Evolutionary conservation across 2,113 vertebrate species (phyloP), one percentile per base, ranked within the genome.

Genomic region (Dicerorhinus sumatrensis): DNA sequence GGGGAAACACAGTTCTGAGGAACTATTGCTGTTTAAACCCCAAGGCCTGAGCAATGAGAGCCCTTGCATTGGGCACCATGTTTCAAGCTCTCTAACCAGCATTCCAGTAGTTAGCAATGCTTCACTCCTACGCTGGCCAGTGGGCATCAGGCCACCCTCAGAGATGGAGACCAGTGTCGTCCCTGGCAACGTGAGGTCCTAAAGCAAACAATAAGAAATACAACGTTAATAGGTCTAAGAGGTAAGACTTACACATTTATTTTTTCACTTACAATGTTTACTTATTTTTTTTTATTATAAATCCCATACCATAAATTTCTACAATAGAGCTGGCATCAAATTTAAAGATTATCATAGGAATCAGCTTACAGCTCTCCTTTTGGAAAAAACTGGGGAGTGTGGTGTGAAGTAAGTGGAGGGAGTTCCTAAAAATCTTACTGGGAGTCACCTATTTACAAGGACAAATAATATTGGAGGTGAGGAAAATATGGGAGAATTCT

Each of bases 11-110:
- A 73, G 27, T 1, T 27, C 69, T 27, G 17, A 36, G n/a, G 51
- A 48, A 23, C 23, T 1, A 0, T 0, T 2, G 4, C 8, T n/a
- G 6, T n/a, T 17, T 11, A 3, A 27, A 0, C 21, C 46, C 76
- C 27, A 25, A 13, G 10, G 33, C 4, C 25, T 2, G 7, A 27
- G 51, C 29, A 21, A 31, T 83, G 13, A 0, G 2, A 29, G 3
- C n/a, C 23, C 36, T 27, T 6, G 31, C 3, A 4, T 0, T 3
- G 4, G 83, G 62, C 2, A 2, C 72, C 33, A 20, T 0, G 2
- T 31, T 42, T 36, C 82, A 39, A 16, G 7, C 8, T 12, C 16
- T 46, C 21, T 58, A 31, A 12, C 10, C 8, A 8, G 5, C 7
- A 0, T 36, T 31, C 48, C 70, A 29, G 6, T 1, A 17, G 13